Evolutionary conservation across 2,113 vertebrate genomes (phyloP), one percentile per base, ranked within the genome.

Genomic region (Lophochroa leadbeateri): DNA sequence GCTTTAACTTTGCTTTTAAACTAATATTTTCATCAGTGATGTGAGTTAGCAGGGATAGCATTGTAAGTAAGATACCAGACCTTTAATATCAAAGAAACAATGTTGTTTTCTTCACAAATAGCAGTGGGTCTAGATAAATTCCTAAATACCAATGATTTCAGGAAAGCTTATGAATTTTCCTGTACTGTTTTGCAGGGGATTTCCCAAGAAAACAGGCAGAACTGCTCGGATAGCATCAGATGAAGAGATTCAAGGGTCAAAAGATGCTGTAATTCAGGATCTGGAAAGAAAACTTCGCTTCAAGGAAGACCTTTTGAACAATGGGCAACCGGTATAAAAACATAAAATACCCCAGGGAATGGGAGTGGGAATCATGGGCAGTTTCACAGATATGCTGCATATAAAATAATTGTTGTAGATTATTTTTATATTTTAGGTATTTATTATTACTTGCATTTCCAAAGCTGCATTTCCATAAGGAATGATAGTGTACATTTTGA

Each of bases 211-310:
- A 98, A 96, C 98, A 80, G 91, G 97, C 61, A 98, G 98, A 87
- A 99, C 99, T 13, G 98, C 98, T 29, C 98, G 99, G 43, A 92
- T 98, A 86, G 97, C 98, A 79, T 99, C 99, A 5, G 99, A 99
- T 94, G 99, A 99, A 8, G 99, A 99, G 96, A 99, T 99, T 96
- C 99, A 99, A 94, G 99, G 99, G 70, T 98, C 99, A 65, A 99
- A 99, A 97, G 99, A 99, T 37, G 99, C 99, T 3, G 99, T 99
- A 83, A 99, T 99, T 96, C 99, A 99, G 97, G 99, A 99, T 95
- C 94, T 99, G 97, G 99, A 99, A 98, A 98, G 99, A 80, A 99
- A 99, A 70, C 98, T 99, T 81, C 99, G 99, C 94, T 99, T 99
- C 96, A 99, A 99, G 96, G 99, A 99, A 94, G 99, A 99, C 84